Evolutionary conservation across 53 echinoderm and acorn worm genomes (phyloP).

Genomic region (Paracentrotus lividus): DNA sequence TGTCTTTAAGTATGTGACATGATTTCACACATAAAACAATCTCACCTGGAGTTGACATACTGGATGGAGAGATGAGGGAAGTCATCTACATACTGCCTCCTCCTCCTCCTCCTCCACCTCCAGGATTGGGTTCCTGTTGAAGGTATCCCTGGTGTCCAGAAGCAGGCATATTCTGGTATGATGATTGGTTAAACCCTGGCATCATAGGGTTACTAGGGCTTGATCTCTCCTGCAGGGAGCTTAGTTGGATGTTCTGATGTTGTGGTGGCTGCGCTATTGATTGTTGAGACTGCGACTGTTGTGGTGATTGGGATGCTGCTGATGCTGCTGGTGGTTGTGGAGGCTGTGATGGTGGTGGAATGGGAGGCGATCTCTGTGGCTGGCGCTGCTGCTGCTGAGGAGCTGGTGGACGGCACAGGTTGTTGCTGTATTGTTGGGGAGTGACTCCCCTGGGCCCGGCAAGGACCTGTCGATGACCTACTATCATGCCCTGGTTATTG

Average conservation of each 20-base stretch:
- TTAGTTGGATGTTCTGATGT: constrained; percentile 63
- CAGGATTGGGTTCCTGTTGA: constrained; percentile 69
- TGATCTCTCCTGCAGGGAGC: constrained; percentile 72
- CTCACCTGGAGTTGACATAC: constrained; percentile 37
- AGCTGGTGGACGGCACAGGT: constrained; percentile 61
- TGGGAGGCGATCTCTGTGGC: constrained; percentile 69
- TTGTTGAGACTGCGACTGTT: constrained; percentile 62
- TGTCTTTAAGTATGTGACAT: constrained; percentile 35
- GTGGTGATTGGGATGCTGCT: constrained; percentile 31
- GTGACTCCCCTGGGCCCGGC: background rate
- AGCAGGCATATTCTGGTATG: constrained; percentile 73
- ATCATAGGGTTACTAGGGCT: constrained; percentile 74
- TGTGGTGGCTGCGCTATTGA: constrained; percentile 53
- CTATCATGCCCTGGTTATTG: constrained; percentile 54
- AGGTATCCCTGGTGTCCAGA: constrained; percentile 74
- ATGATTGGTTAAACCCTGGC: constrained; percentile 75
- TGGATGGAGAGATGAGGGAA: constrained; percentile 20
- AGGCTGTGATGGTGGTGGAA: constrained; percentile 61
- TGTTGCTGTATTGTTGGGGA: constrained; percentile 46
- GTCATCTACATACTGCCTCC: constrained; percentile 2
- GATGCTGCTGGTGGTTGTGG: constrained; percentile 61
- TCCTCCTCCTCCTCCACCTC: constrained; percentile 62
- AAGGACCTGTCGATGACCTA: background rate
- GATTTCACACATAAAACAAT: background rate
- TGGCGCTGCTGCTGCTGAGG: constrained; percentile 54